Evolutionary conservation across 2,888 invertebrate genomes (phyloP), one percentile per base, ranked within the genome.

Genomic region (Caenorhabditis afra): DNA sequence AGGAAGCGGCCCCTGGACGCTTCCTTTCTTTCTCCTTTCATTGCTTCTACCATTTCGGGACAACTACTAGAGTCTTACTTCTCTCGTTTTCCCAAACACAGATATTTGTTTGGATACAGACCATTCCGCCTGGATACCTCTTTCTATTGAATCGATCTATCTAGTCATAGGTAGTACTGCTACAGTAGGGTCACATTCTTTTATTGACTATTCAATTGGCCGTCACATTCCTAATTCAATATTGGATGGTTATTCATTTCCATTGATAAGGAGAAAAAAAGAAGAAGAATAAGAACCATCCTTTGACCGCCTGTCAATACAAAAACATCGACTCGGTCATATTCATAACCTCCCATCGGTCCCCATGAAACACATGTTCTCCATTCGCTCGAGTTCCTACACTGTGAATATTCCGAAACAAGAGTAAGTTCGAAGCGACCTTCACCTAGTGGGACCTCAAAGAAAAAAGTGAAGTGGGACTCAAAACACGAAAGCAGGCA

Each of bases 351-450:
- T n/a, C n/a, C n/a, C n/a, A n/a, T n/a, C n/a, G 29, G 20, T 14
- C 44, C 59, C 18, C 64, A 71, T 71, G 71, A 71, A 64, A 70
- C 64, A 62, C 35, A 78, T 78, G 78, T 78, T 78, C 52, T 78
- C 73, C n/a, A 78, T 61, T 44, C 66, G 78, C 5, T 73, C 71
- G 55, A 66, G 62, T 66, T 78, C 78, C 29, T 78, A 78, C 50
- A 78, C 78, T 57, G 78, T 78, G 35, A 78, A 71, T 57, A 22
- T 67, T 64, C 68, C 55, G 10, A 71, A 67, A 10, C 59, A 73
- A 57, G 20, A 44, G 78, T 78, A 22, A 71, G 67, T 73, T 66
- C n/a, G n/a, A n/a, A n/a, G n/a, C n/a, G n/a, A n/a, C n/a, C n/a
- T n/a, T n/a, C n/a, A n/a, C n/a, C 20, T 66, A 22, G 29, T 44